Evolutionary conservation across 2,113 vertebrate genomes (phyloP).

Genomic region (Hirundichthys speculiger): DNA sequence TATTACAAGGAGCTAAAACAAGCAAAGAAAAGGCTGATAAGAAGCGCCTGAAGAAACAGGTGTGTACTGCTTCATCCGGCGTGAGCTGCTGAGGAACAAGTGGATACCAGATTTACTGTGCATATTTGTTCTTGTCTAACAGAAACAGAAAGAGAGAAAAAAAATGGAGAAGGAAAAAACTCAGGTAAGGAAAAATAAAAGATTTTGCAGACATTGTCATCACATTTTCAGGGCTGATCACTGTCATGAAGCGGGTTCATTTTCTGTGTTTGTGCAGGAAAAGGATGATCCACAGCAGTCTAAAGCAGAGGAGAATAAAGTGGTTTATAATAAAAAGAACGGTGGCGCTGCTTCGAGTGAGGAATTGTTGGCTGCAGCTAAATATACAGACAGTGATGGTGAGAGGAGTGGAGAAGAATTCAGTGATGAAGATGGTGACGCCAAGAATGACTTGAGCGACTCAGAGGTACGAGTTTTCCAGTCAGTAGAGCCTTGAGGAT

Average conservation of each 20-base stretch:
- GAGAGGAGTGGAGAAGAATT: conserved; percentile 28
- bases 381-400: conserved; percentile 38
- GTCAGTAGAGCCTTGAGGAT: no score
- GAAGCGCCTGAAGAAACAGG: conserved; percentile 73
- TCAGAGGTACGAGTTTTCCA: conserved; percentile 48
- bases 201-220: neutral
- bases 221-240: no score
- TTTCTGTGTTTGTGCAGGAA: conserved; percentile 31
- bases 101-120: neutral
- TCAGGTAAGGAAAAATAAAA: conserved; percentile 17
- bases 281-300: conserved; percentile 1
- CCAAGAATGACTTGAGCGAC: neutral
- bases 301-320: conserved; percentile 9
- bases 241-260: neutral
- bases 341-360: neutral
- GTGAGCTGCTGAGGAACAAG: neutral
- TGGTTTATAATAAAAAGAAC: neutral
- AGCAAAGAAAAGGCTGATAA: conserved; percentile 64
- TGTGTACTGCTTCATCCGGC: neutral
- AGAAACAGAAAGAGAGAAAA: conserved; percentile 72
- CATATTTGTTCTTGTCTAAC: conserved; percentile 1
- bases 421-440: conserved; percentile 46
- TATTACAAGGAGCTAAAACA: conserved; percentile 57
- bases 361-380: conserved; percentile 14
- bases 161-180: conserved; percentile 59